Base-by-base conservation (phyloP, 2,113 vertebrate species). In the Oncorhynchus nerka region DNA sequence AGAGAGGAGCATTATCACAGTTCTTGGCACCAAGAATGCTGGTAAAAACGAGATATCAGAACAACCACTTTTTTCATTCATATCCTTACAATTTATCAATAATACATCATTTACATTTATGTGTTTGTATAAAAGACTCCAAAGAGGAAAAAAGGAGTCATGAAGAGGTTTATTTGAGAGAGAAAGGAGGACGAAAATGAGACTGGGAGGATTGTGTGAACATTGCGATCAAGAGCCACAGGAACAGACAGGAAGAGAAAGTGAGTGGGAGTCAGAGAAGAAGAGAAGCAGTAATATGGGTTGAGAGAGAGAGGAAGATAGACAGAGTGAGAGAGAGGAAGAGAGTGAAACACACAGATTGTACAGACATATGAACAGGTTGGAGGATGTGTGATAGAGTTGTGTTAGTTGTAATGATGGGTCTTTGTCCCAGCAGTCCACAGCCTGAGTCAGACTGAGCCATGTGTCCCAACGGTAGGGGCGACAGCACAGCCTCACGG, bases 21-120 rank as follows among this genome's bases (percentile, higher is more conserved):
- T 93, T 93, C 93, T 93, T 93, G 93, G 92, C 93, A 93, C 92
- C 91, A 92, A 92, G 90, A 93, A 93, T 94, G 93, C 93, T 93
- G 92, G 92, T 94, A 93, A 93, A 94, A 94, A 94, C 86, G 86
- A 93, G 90, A 94, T 93, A 93, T 93, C 92, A 92, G 90, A 93
- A 92, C 92, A 90, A 90, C 92, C 89, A 77, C 88, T 89, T 88
- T 45, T 87, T 89, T 90, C 89, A 89, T 92, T 93, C 89, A 92
- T 92, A 90, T 92, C 89, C 87, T 92, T 91, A 92, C 89, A 92
- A 92, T 91, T 90, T 91, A 91, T 91, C 87, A 91, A 90, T 91
- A 92, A 91, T 92, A 92, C 91, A 90, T 91, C 81, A 92, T 90
- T 91, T 92, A 92, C 92, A 93, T 84, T 86, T 90, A 87, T 89